Percentiles rank a stretch among this genome's conserved stretches.
phyloP scores from a whole-genome alignment of 2,888 invertebrate genomes.

The Drosophila formosana region DNA sequence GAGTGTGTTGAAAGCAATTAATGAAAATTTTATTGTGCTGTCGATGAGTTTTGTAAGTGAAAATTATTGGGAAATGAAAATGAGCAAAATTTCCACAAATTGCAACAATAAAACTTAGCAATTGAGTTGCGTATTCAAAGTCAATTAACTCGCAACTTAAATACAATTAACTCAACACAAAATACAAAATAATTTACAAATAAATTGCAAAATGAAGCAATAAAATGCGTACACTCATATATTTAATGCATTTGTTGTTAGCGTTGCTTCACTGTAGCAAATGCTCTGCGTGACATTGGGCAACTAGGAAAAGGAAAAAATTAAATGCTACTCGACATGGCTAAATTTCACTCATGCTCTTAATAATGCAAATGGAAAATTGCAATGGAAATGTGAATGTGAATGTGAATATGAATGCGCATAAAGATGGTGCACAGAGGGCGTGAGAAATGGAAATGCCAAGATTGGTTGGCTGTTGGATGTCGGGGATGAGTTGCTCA shows the following conservation, averaged over 20 bases:
- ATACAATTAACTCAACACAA: not conserved
- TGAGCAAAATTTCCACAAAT: slow-evolving; percentile 41
- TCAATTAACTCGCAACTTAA: slow-evolving; percentile 34
- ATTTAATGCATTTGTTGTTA: not conserved
- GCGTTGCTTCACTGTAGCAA: slow-evolving; percentile 2
- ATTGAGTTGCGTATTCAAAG: slow-evolving; percentile 50
- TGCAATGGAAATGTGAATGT: slow-evolving; percentile 23
- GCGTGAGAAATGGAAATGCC: slow-evolving; percentile 5
- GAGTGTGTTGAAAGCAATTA: slow-evolving; percentile 59
- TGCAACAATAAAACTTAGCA: slow-evolving; percentile 57
- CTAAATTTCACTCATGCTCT: slow-evolving; percentile 54
- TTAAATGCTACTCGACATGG: slow-evolving; percentile 48
- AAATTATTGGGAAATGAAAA: slow-evolving; percentile 40
- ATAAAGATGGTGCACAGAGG: not conserved
- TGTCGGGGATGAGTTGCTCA: no score
- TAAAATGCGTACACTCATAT: not conserved
- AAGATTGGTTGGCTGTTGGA: not conserved
- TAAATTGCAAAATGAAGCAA: not conserved
- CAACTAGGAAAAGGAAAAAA: slow-evolving; percentile 40
- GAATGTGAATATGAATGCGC: slow-evolving; percentile 24
- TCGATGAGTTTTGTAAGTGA: slow-evolving; percentile 54
- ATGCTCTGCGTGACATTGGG: slow-evolving; percentile 7
- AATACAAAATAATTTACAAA: not conserved
- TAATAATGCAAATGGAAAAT: slow-evolving; percentile 71
- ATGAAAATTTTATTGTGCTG: slow-evolving; percentile 62